These are phyloP conservation scores for Pterostichus niger DNA, from an alignment of 2,888 invertebrate genomes.

Conservation along the genomic window DNA sequence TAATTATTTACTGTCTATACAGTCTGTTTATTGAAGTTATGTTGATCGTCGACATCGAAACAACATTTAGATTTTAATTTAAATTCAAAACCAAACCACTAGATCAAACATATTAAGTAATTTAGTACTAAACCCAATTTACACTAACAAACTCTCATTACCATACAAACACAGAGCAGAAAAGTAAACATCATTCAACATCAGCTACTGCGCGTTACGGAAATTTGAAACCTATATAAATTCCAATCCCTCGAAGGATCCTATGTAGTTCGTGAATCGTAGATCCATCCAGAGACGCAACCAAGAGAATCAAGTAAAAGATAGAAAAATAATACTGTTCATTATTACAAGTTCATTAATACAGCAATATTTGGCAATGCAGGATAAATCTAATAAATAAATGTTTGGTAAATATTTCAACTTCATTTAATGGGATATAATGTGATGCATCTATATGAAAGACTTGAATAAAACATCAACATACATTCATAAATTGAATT, in stretches of 20 bases:
- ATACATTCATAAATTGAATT: no score
- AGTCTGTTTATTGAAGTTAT: conserved; percentile 24
- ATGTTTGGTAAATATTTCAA: no score
- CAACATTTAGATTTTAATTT: background rate
- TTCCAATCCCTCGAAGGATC: conserved; percentile 4
- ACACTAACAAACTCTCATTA: conserved; percentile 6
- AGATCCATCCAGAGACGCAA: background rate
- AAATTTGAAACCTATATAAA: conserved; percentile 10
- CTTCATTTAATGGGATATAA: no score
- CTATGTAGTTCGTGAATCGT: background rate
- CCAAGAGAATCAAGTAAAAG: background rate
- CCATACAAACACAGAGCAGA: conserved; percentile 8
- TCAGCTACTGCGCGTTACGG: conserved; percentile 3
- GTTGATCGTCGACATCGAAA: background rate
- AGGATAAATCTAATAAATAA: no score
- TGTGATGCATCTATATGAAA: no score
- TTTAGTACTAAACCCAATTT: conserved; percentile 2
- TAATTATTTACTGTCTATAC: background rate
- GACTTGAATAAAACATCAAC: no score
- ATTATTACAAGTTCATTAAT: no score
- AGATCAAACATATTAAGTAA: conserved; percentile 1
- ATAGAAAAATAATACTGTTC: no score
- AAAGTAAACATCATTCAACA: background rate
- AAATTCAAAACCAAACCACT: conserved; percentile 9
- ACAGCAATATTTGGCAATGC: no score